Conservation (phyloP, 2,113 vertebrate species). For the Menura novaehollandiae region DNA sequence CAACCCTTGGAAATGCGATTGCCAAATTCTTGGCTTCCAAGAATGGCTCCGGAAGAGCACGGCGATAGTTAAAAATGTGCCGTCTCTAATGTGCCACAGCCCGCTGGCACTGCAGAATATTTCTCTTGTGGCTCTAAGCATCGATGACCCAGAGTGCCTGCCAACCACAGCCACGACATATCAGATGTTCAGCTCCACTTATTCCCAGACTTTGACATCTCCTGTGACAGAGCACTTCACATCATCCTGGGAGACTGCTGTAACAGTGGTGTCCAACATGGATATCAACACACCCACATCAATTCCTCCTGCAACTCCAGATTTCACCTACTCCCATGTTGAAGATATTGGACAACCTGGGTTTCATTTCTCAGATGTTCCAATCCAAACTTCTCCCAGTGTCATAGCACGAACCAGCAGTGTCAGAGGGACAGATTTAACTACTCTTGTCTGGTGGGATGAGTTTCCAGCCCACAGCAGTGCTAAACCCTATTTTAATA, state of each 20-base stretch:
- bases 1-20: slow-evolving; percentile 85
- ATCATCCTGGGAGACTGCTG: neutral
- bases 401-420: neutral
- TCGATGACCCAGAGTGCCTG: neutral
- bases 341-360: neutral
- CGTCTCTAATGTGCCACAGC: slow-evolving; percentile 28
- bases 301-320: neutral
- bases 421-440: neutral
- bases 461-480: neutral
- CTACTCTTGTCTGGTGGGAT: neutral
- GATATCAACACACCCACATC: neutral
- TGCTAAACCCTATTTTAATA: neutral
- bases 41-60: slow-evolving; percentile 76
- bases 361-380: neutral
- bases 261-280: accelerated
- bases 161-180: neutral
- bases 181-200: neutral
- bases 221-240: neutral
- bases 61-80: neutral
- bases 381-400: neutral
- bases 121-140: slow-evolving; percentile 16
- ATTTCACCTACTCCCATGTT: neutral
- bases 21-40: slow-evolving; percentile 73
- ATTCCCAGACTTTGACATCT: neutral
- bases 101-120: neutral